Conservation (phyloP, 2,113 vertebrate genomes). For the Anser cygnoides region DNA sequence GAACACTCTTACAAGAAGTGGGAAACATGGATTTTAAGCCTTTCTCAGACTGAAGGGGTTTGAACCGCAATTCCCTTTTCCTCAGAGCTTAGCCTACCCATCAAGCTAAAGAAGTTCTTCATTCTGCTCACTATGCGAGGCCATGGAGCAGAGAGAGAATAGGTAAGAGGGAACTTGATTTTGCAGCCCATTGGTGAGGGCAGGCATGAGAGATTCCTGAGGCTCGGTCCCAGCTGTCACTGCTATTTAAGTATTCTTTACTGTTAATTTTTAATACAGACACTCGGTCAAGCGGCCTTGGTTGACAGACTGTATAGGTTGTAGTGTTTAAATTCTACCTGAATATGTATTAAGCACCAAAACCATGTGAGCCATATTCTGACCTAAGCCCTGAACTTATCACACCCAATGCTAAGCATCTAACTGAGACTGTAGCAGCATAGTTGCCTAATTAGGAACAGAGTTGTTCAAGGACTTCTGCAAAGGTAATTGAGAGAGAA, state of each 20-base stretch:
- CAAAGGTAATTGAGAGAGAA: neutral
- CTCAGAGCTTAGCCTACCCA: constrained; percentile 44
- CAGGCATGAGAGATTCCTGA: constrained; percentile 47
- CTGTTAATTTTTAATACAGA: constrained; percentile 50
- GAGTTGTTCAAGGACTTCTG: constrained; percentile 11
- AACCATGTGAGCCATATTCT: neutral
- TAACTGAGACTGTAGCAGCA: neutral
- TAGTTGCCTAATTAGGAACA: neutral
- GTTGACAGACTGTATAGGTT: neutral
- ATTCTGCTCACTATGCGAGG: constrained; percentile 9
- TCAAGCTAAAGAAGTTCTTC: constrained; percentile 59
- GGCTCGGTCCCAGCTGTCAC: constrained; percentile 52
- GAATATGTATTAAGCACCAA: constrained; percentile 26
- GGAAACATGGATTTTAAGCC: constrained; percentile 64
- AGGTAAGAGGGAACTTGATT: constrained; percentile 56
- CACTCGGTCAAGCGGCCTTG: constrained; percentile 27
- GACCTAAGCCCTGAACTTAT: constrained; percentile 9
- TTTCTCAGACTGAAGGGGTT: constrained; percentile 68
- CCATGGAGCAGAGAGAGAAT: constrained; percentile 30
- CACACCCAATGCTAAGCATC: neutral
- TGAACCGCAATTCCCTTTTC: constrained; percentile 55
- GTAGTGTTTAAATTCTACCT: neutral
- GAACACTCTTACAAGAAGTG: constrained; percentile 70
- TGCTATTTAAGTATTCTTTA: constrained; percentile 53
- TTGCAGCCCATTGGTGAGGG: constrained; percentile 51